These are phyloP conservation scores for Phaethon lepturus DNA, from an alignment of 2,113 vertebrate species.

Conservation along the genomic window DNA sequence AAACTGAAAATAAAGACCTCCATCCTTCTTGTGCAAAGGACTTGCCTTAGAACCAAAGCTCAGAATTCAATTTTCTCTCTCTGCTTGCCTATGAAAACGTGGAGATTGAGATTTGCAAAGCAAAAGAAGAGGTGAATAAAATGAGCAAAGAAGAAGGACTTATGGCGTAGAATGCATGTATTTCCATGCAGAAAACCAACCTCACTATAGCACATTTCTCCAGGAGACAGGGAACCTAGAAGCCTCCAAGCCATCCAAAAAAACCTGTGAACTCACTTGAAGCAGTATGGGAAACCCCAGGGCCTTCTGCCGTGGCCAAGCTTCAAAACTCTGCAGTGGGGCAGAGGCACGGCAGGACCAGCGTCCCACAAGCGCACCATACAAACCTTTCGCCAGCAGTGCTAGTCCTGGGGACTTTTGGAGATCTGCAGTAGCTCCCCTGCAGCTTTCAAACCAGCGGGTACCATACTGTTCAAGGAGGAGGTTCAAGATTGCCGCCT, in stretches of 20 bases:
- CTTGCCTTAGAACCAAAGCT: not conserved
- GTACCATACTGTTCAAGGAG: not conserved
- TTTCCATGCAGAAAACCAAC: not conserved
- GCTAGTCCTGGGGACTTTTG: not conserved
- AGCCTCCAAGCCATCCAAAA: not conserved
- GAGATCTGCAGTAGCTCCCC: not conserved
- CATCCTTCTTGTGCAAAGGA: not conserved
- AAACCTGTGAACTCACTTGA: fast-evolving
- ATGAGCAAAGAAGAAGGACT: not conserved
- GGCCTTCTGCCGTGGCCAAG: not conserved
- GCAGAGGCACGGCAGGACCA: not conserved
- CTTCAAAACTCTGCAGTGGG: fast-evolving
- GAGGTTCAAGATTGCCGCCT: not conserved
- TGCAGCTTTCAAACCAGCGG: not conserved
- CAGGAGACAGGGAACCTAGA: not conserved
- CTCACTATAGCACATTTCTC: fast-evolving
- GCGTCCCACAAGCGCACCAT: fast-evolving
- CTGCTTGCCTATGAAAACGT: not conserved
- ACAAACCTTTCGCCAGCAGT: not conserved
- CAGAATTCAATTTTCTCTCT: not conserved
- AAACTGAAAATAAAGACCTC: not conserved
- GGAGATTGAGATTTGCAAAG: not conserved
- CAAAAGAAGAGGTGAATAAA: not conserved
- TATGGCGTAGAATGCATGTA: fast-evolving
- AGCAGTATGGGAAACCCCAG: not conserved